Evolutionary conservation across 2,888 invertebrate genomes (phyloP).

Genomic region (Bhutanitis thaidina): DNA sequence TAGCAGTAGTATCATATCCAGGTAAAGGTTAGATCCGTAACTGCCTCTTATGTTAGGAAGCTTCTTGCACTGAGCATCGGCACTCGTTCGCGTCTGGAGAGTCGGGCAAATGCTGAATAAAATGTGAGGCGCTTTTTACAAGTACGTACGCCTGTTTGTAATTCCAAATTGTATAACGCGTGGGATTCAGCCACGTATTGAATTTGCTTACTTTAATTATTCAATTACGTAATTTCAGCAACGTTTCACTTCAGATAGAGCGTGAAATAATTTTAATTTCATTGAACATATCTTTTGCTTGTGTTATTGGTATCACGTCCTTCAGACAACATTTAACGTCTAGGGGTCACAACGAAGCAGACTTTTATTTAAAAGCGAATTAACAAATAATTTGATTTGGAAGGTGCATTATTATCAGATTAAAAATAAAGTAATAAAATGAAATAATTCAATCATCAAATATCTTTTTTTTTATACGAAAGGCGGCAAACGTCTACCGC

Average conservation of each 20-base stretch:
- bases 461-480: no score
- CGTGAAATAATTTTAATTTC: not conserved
- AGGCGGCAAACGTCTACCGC: no score
- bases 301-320: not conserved
- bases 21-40: conserved; percentile 27
- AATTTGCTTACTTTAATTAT: not conserved
- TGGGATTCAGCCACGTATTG: no score
- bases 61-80: conserved; percentile 70
- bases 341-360: conserved; percentile 5
- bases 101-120: conserved; percentile 51
- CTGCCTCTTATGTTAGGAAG: conserved; percentile 47
- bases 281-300: not conserved
- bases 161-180: conserved; percentile 25
- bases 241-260: not conserved
- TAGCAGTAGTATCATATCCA: conserved; percentile 28
- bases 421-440: no score
- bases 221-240: not conserved
- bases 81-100: conserved; percentile 60
- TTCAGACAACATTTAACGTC: conserved; percentile 11
- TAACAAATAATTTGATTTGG: conserved; percentile 1
- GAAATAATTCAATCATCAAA: no score
- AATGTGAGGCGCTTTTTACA: conserved; percentile 46
- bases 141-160: conserved; percentile 30
- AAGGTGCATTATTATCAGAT: no score
- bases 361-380: conserved; percentile 3